Conservation (phyloP, 2,888 invertebrate species). For the Leptogaster cylindrica region DNA sequence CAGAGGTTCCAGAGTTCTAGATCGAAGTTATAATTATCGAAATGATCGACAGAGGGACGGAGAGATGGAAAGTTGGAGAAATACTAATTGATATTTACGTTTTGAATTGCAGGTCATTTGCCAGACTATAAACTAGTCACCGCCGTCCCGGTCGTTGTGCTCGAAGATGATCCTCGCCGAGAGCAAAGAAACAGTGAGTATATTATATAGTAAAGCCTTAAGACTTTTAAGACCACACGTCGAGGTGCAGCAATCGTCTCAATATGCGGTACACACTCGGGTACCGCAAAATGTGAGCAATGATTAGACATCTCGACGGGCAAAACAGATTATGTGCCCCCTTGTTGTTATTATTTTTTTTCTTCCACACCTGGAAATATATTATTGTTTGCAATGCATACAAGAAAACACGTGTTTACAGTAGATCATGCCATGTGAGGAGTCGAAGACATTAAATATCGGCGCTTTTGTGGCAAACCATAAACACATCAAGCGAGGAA, state of each 20-base stretch:
- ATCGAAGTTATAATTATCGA: not conserved
- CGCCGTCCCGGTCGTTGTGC: slow-evolving; percentile 77
- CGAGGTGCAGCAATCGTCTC: not conserved
- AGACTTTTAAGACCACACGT: slow-evolving; percentile 24
- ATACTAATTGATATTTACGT: slow-evolving; percentile 41
- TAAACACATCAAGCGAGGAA: slow-evolving; percentile 7
- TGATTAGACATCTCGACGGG: slow-evolving; percentile 6
- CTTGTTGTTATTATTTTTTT: not conserved
- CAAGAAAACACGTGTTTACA: slow-evolving; percentile 38
- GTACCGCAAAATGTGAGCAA: slow-evolving; percentile 8
- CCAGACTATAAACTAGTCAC: slow-evolving; percentile 76
- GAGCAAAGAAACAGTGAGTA: slow-evolving; percentile 51
- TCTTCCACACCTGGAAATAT: slow-evolving; percentile 10
- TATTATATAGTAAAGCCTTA: slow-evolving; percentile 5
- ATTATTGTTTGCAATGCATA: not conserved
- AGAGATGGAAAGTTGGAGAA: not conserved
- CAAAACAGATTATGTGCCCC: not conserved
- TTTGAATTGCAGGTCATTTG: slow-evolving; percentile 56
- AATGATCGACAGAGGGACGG: not conserved
- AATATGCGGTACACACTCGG: not conserved
- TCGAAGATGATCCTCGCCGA: slow-evolving; percentile 69
- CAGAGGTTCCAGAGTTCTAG: not conserved
- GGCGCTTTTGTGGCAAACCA: not conserved
- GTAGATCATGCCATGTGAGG: slow-evolving; percentile 17
- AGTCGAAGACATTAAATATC: not conserved